phyloP scores from a whole-genome alignment of 2,888 invertebrate genomes.

The Hydropsyche betteni region DNA sequence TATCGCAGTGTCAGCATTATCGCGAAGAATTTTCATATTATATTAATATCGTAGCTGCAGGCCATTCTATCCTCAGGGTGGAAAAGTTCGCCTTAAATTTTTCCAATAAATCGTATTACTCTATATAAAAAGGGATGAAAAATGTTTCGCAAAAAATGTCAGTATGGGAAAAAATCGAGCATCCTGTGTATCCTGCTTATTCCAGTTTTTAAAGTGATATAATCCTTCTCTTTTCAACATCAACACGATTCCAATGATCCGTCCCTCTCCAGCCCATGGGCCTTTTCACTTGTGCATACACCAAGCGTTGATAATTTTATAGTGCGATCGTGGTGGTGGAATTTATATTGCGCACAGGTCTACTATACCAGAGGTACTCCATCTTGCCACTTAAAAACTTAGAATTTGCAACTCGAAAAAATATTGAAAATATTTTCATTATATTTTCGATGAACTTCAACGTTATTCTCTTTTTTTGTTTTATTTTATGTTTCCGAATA shows the following conservation, averaged over 20 bases:
- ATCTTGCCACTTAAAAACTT: background rate
- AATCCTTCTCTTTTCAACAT: background rate
- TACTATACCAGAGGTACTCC: constrained; percentile 13
- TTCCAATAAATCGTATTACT: constrained; percentile 21
- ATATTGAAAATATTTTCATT: background rate
- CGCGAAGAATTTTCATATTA: too few relatives aligned
- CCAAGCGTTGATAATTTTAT: constrained; percentile 43
- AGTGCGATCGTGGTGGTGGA: constrained; percentile 34
- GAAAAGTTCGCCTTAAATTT: constrained; percentile 11
- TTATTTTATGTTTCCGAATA: background rate
- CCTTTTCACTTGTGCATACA: constrained; percentile 41
- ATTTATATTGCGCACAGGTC: constrained; percentile 43
- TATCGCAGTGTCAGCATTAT: too few relatives aligned
- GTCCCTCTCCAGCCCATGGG: constrained; percentile 29
- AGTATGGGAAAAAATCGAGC: constrained; percentile 1
- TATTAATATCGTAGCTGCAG: too few relatives aligned
- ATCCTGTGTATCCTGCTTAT: constrained; percentile 18
- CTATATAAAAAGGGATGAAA: constrained; percentile 16
- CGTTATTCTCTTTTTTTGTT: too few relatives aligned
- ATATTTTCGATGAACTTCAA: background rate
- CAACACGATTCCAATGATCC: background rate
- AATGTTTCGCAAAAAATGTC: background rate
- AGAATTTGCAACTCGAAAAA: too few relatives aligned
- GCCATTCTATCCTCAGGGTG: background rate
- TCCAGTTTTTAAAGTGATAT: constrained; percentile 4